Conservation (phyloP, 1,140 invertebrate genomes). For the Contarinia nasturtii region DNA sequence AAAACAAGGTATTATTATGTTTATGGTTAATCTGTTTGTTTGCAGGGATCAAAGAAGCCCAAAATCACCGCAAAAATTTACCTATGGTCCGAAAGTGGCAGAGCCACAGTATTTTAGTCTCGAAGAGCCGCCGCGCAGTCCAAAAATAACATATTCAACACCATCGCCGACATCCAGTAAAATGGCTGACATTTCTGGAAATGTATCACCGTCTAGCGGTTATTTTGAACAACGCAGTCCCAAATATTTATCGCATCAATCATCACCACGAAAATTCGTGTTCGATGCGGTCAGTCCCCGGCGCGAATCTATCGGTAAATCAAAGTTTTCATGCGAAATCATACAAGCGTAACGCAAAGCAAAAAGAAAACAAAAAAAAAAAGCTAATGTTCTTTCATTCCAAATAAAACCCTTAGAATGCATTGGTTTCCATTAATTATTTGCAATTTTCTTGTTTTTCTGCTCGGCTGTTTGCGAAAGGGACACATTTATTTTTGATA, state of each 20-base stretch:
- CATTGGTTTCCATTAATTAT: too few relatives aligned
- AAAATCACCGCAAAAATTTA: conserved; percentile 8
- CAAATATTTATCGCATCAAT: conserved; percentile 4
- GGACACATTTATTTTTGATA: too few relatives aligned
- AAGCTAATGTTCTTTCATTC: too few relatives aligned
- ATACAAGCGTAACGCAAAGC: too few relatives aligned
- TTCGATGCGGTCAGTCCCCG: conserved; percentile 21
- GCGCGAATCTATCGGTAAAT: not conserved
- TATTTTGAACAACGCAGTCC: conserved; percentile 11
- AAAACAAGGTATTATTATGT: too few relatives aligned
- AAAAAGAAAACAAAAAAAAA: too few relatives aligned
- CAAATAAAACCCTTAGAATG: too few relatives aligned
- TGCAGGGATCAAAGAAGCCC: conserved; percentile 16
- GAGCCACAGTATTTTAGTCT: conserved; percentile 1
- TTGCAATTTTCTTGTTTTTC: too few relatives aligned
- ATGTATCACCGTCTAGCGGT: not conserved
- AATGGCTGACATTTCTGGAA: not conserved
- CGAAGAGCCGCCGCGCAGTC: conserved; percentile 14
- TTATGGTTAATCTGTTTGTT: conserved; percentile 2
- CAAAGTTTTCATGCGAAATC: too few relatives aligned
- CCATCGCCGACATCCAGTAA: too few relatives aligned
- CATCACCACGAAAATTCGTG: conserved; percentile 17
- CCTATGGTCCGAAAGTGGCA: not conserved
- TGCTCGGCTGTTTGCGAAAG: too few relatives aligned
- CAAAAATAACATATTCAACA: conserved; percentile 14